Conservation (phyloP, 2,113 vertebrate species). For the Trogon surrucura region DNA sequence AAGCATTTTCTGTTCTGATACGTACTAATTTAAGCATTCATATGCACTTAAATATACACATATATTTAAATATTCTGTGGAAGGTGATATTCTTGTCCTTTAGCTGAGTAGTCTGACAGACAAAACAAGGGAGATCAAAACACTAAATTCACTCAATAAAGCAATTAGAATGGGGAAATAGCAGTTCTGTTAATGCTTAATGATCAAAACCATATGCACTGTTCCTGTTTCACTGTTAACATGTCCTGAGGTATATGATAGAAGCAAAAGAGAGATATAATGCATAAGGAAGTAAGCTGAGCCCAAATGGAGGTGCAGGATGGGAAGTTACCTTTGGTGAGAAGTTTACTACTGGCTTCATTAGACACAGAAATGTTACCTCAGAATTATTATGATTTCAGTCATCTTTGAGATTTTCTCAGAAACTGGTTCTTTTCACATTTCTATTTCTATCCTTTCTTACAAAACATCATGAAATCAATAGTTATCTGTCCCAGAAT, state of each 20-base stretch:
- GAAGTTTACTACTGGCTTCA: not conserved
- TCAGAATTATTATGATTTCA: not conserved
- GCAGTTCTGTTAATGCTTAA: not conserved
- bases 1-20: not conserved
- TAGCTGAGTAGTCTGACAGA: not conserved
- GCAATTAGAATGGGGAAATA: not conserved
- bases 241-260: not conserved
- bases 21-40: not conserved
- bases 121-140: not conserved
- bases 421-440: not conserved
- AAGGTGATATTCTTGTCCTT: not conserved
- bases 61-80: not conserved
- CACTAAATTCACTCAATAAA: not conserved
- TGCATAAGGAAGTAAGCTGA: not conserved
- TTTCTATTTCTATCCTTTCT: constrained; percentile 3
- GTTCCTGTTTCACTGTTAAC: not conserved
- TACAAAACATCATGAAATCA: not conserved
- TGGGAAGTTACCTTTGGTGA: not conserved
- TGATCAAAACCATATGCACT: not conserved
- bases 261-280: not conserved
- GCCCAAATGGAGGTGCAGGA: not conserved
- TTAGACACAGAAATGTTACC: not conserved
- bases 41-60: not conserved
- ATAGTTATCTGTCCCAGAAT: not conserved
- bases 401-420: not conserved